A percentile compares a stretch with the other conserved stretches of the same genome.
Conservation (phyloP, 2,113 vertebrate genomes). For the Helogale parvula region DNA sequence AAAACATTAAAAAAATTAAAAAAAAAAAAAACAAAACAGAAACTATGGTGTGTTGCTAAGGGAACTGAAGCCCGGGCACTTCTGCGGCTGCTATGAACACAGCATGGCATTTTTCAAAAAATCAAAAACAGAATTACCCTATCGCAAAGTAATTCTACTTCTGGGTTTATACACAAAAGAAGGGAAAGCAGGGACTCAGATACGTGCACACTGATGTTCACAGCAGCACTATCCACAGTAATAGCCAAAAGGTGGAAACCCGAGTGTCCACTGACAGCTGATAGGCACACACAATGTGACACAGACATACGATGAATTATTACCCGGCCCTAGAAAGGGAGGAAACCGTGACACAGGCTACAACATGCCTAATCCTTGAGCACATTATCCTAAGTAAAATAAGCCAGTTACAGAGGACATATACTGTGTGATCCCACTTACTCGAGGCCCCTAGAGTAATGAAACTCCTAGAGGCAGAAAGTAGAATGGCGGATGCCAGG, state of each 20-base stretch:
- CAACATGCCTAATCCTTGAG: neutral
- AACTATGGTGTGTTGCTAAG: neutral
- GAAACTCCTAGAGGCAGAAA: neutral
- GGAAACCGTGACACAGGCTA: neutral
- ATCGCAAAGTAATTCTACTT: neutral
- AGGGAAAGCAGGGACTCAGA: neutral
- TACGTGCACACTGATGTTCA: neutral
- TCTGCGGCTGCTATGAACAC: neutral
- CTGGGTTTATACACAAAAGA: neutral
- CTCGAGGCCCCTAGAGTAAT: neutral
- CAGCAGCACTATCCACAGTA: neutral
- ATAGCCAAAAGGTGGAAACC: neutral
- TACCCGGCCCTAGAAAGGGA: neutral
- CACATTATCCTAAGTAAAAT: neutral
- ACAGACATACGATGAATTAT: neutral
- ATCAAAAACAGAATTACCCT: neutral
- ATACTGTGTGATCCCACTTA: too few species aligned
- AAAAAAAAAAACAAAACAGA: too few species aligned
- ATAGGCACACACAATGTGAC: neutral
- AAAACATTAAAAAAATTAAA: too few species aligned
- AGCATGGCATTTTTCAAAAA: neutral
- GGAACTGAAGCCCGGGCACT: neutral
- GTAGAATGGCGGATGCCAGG: too few species aligned
- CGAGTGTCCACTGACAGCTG: neutral
- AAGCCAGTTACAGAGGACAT: neutral